These are phyloP conservation scores for Rattus rattus DNA, from an alignment of 2,113 vertebrate genomes.

Conservation along the genomic window DNA sequence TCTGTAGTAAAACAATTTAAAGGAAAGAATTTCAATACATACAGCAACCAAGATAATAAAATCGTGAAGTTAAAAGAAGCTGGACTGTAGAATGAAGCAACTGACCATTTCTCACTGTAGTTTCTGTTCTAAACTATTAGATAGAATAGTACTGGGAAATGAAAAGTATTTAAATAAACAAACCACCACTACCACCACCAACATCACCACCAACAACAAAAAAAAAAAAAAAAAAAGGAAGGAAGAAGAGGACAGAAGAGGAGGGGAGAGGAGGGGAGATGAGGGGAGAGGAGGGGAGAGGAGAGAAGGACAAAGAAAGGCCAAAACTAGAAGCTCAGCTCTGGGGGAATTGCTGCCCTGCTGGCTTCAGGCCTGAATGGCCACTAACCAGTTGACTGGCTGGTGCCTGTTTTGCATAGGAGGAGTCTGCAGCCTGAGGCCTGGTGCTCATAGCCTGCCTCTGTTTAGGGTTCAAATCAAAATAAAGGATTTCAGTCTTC, in stretches of 20 bases:
- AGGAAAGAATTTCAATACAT: not conserved
- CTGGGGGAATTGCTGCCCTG: not conserved
- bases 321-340: not conserved
- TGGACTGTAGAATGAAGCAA: not conserved
- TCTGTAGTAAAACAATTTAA: slow-evolving; percentile 31
- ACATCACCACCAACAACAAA: not conserved
- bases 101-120: not conserved
- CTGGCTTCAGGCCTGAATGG: not conserved
- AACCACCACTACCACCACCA: no score
- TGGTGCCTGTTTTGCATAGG: not conserved
- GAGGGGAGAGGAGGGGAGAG: not conserved
- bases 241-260: not conserved
- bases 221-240: not conserved
- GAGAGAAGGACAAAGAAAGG: not conserved
- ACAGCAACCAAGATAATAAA: not conserved
- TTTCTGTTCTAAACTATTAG: slow-evolving; percentile 49
- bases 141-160: not conserved
- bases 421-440: not conserved
- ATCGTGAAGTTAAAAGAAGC: not conserved
- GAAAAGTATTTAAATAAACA: not conserved
- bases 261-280: rapidly evolving
- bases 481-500: not conserved
- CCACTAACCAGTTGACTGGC: not conserved
- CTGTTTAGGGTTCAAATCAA: not conserved
- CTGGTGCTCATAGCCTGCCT: not conserved